These are phyloP conservation scores for Eupithecia subumbrata DNA, from an alignment of 2,888 invertebrate species.

Conservation along the genomic window DNA sequence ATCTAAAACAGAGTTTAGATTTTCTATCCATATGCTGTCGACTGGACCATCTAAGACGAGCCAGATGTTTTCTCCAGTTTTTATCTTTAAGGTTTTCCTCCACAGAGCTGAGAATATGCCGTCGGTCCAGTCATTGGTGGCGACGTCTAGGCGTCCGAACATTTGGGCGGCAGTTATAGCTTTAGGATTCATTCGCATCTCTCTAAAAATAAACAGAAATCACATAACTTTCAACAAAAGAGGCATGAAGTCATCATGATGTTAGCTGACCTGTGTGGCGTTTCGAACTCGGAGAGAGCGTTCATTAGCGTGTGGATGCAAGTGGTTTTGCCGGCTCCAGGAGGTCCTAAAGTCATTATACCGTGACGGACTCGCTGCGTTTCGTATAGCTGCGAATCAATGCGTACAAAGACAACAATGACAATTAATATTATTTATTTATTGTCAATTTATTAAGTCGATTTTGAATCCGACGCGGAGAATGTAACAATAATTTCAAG, in stretches of 20 bases:
- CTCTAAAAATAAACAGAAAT: slow-evolving; percentile 75
- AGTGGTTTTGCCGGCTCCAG: slow-evolving; percentile 97
- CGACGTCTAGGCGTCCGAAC: slow-evolving; percentile 98
- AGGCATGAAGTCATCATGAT: background rate
- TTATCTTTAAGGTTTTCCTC: slow-evolving; percentile 96
- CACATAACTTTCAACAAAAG: background rate
- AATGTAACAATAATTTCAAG: background rate
- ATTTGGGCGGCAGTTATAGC: slow-evolving; percentile 98
- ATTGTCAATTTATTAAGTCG: background rate
- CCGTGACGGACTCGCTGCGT: slow-evolving; percentile 98
- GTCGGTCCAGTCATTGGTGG: slow-evolving; percentile 99
- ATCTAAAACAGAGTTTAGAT: slow-evolving; percentile 97
- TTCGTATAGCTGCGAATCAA: slow-evolving; percentile 89
- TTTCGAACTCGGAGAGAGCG: slow-evolving; percentile 93
- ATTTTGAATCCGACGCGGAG: background rate
- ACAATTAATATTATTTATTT: background rate
- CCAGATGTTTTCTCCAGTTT: slow-evolving; percentile 96
- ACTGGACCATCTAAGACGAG: slow-evolving; percentile 97
- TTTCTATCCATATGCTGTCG: slow-evolving; percentile 99
- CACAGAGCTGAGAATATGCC: slow-evolving; percentile 98
- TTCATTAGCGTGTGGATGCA: slow-evolving; percentile 96
- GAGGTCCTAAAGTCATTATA: slow-evolving; percentile 97
- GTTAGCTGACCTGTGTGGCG: slow-evolving; percentile 87
- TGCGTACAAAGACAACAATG: background rate
- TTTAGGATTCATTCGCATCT: slow-evolving; percentile 99